Base-by-base conservation (phyloP, 2,113 vertebrate genomes). In the Mormyrus iriodes region DNA sequence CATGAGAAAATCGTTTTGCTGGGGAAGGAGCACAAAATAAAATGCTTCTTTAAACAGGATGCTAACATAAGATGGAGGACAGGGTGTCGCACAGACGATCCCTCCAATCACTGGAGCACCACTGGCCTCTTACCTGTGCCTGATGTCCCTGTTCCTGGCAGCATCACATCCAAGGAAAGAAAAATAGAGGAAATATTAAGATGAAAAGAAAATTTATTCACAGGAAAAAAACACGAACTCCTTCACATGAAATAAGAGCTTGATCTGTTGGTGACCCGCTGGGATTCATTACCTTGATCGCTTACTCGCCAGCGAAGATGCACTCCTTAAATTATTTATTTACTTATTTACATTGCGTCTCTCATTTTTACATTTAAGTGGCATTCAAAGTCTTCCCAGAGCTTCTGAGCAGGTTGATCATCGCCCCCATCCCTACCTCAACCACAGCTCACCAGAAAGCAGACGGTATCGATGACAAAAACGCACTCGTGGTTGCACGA, bases 111-210 rank as follows among this genome's bases (percentile, higher is more conserved):
- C 49, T 7, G 21, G 2, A 4, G n/a, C 35, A 89, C 84, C 86
- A 90, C 91, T n/a, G 7, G 15, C 49, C 91, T 94, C 97, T 96
- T 96, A 99, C 98, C 98, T 99, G 96, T 99, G 98, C 93, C 98
- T 97, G 91, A 97, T 98, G 93, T 99, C 98, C 95, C 98, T 97
- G 93, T 99, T 99, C 95, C 98, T 99, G 96, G 91, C 92, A 89
- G 91, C 12, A 89, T 86, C 93, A 92, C 90, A 94, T 89, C 92
- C 91, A 91, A 9, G 89, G 90, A 90, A 93, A 93, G 91, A 89
- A 94, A 87, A 76, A 93, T 95, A 91, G 51, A 91, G 88, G 93
- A 93, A 91, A 91, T 85, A 91, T 39, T 51, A 44, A 88, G 91
- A 87, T 31, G 35, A 44, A 85, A 69, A 42, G 69, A 55, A 31